These are phyloP conservation scores for Dryas iulia DNA, from an alignment of 1,140 invertebrate genomes.

Conservation along the genomic window DNA sequence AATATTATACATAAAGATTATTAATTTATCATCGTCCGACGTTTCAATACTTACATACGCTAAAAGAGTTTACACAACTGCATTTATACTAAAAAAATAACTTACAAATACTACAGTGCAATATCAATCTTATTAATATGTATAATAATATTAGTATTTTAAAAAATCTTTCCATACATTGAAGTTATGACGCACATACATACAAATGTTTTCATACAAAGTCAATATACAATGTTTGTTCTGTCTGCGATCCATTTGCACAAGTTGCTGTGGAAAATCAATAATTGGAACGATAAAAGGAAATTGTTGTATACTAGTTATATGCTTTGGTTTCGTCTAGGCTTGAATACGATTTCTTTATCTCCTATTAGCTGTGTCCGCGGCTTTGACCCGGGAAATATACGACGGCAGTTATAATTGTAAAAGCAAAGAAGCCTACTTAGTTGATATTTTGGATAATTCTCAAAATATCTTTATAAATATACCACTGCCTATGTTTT, in stretches of 20 bases:
- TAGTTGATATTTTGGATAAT: no score
- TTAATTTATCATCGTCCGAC: background rate
- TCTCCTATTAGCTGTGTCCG: no score
- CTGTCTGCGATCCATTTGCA: slow-evolving; percentile 16
- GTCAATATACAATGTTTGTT: slow-evolving; percentile 15
- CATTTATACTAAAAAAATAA: background rate
- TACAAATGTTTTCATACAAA: background rate
- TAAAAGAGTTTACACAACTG: slow-evolving; percentile 3
- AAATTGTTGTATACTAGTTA: background rate
- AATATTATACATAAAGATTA: no score
- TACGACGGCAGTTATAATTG: no score
- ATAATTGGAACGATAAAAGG: background rate
- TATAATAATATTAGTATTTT: background rate
- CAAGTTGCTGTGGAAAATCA: slow-evolving; percentile 10
- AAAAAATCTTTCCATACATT: background rate
- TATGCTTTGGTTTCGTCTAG: background rate
- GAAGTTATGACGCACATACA: slow-evolving; percentile 8
- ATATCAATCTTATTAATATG: background rate
- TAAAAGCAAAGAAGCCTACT: no score
- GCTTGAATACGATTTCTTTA: background rate
- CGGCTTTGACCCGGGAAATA: no score
- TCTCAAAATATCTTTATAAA: no score
- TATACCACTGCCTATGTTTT: no score
- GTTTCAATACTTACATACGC: background rate
- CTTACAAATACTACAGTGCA: background rate